A percentile compares a stretch with the other conserved stretches of the same genome.
These are phyloP conservation scores for Orycteropus afer DNA, from an alignment of 2,113 vertebrate species.

Conservation along the genomic window DNA sequence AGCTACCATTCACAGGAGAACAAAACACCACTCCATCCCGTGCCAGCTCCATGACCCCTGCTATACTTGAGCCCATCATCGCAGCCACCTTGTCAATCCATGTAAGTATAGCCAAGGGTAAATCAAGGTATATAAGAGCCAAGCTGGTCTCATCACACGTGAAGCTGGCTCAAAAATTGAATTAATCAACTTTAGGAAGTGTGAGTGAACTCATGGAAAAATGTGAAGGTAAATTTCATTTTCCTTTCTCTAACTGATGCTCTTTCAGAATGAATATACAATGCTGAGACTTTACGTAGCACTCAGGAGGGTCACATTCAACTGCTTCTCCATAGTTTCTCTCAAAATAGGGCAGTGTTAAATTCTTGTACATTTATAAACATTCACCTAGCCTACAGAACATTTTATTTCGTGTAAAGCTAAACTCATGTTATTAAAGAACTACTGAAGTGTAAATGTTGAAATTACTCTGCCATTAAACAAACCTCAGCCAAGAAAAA, in stretches of 20 bases:
- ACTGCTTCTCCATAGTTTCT: slow-evolving; percentile 21
- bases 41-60: too few species aligned
- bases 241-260: slow-evolving; percentile 37
- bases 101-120: not conserved
- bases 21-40: too few species aligned
- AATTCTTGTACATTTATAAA: slow-evolving; percentile 29
- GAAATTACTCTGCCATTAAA: not conserved
- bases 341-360: slow-evolving; percentile 42
- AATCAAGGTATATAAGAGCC: not conserved
- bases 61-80: too few species aligned
- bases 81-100: too few species aligned
- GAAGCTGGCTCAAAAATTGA: not conserved
- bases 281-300: not conserved
- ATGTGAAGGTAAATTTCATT: slow-evolving; percentile 31
- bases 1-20: too few species aligned
- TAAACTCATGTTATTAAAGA: not conserved
- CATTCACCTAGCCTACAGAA: not conserved
- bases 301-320: not conserved
- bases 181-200: not conserved
- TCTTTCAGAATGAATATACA: not conserved
- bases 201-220: not conserved
- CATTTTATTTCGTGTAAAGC: not conserved
- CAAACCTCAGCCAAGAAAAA: not conserved
- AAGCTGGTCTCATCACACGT: not conserved
- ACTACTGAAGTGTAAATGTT: slow-evolving; percentile 2